These are phyloP conservation scores for Cyprinodon variegatus DNA, from an alignment of 2,113 vertebrate genomes.

Conservation along the genomic window DNA sequence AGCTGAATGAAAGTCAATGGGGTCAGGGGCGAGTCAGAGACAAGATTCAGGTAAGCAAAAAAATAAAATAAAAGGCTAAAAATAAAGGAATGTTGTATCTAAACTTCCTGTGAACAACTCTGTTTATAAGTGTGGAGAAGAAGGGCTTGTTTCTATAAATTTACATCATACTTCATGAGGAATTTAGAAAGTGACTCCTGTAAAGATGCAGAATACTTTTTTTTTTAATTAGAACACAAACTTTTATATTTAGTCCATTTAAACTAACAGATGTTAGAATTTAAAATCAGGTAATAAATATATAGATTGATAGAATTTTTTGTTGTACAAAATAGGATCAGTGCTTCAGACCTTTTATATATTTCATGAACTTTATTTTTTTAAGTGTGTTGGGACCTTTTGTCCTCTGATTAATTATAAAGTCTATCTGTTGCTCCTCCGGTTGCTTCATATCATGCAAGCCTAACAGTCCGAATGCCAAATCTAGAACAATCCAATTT, in stretches of 20 bases:
- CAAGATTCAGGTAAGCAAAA: conserved; percentile 64
- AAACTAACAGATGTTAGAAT: background rate
- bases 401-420: background rate
- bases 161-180: background rate
- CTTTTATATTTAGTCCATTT: too few relatives aligned
- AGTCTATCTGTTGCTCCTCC: background rate
- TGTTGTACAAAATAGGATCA: background rate
- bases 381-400: background rate
- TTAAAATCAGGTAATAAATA: background rate
- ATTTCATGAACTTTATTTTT: background rate
- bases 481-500: conserved; percentile 60
- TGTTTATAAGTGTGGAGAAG: background rate
- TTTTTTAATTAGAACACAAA: background rate
- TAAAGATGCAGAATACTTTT: background rate
- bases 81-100: background rate
- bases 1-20: conserved; percentile 67
- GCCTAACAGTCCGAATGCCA: conserved; percentile 17
- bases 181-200: background rate
- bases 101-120: background rate
- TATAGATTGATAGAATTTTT: background rate
- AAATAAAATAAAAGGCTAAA: background rate
- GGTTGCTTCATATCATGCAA: background rate
- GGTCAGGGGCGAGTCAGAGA: conserved; percentile 72
- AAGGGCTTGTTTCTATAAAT: too few relatives aligned
- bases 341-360: background rate